Evolutionary conservation across 2,797 vertebrate genomes (phyloP), one percentile per base, ranked within the genome.

Genomic region (Megaceryle alcyon): DNA sequence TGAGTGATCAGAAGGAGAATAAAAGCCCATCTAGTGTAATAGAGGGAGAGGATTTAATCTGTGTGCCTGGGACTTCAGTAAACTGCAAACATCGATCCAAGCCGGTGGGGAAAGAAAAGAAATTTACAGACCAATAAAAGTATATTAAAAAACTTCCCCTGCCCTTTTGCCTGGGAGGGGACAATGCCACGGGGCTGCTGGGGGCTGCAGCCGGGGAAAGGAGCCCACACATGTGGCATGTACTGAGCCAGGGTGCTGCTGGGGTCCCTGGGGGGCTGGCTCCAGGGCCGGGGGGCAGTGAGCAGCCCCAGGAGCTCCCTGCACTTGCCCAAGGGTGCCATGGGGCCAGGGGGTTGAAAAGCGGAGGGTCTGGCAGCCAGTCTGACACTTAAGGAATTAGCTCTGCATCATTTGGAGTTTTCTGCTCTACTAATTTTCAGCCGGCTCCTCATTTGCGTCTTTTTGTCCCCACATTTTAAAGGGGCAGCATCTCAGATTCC

Each of bases 331-430:
- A 0, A 54, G 59, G 85, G 37, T 66, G 54, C 75, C 25, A 15
- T 7, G 0, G 70, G 85, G 82, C 88, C n/a, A 1, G 39, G 43
- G 66, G 93, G 78, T 87, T 92, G 94, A 70, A 84, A 95, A 96
- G 96, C 37, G 15, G 48, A 96, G 91, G 94, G 90, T 89, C 95
- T 96, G 95, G 91, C 95, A 95, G 95, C 96, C 95, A 96, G 96
- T 97, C 94, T 97, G 96, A 97, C 97, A 97, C 97, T 97, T 97
- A 97, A 96, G 95, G 96, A 97, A 98, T 98, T 98, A 97, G 93
- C 95, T 97, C 96, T 97, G 96, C 97, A 97, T 98, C 96, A 97
- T 97, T 98, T 97, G 96, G 96, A 95, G 95, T 97, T 97, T 97
- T 98, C 97, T 98, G 97, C 97, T 97, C 96, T 97, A 97, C 95